Conservation (phyloP, 1,140 invertebrate species). For the Pseudobourletiella spinata region DNA sequence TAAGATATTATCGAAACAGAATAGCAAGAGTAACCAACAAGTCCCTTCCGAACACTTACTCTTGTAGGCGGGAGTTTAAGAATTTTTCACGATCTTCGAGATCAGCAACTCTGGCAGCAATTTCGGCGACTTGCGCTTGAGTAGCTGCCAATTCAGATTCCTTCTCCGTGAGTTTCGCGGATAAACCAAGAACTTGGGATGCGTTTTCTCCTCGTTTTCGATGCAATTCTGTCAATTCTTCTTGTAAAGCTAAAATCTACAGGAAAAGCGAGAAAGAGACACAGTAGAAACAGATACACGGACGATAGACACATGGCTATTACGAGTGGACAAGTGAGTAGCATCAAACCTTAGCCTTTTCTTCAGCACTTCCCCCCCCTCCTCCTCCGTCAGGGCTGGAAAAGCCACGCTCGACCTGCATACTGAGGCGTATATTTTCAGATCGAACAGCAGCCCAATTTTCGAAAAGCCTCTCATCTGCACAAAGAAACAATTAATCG, state of each 20-base stretch:
- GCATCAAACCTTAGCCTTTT: constrained; percentile 39
- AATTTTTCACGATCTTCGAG: constrained; percentile 30
- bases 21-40: not conserved
- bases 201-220: constrained; percentile 81
- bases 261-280: not conserved
- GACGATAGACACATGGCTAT: too few relatives aligned
- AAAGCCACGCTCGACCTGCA: constrained; percentile 58
- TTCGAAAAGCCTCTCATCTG: constrained; percentile 82
- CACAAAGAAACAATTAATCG: too few relatives aligned
- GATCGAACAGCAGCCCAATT: constrained; percentile 62
- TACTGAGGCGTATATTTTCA: constrained; percentile 72
- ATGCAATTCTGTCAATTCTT: constrained; percentile 84
- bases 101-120: constrained; percentile 27
- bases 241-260: constrained; percentile 61
- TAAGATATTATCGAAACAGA: not conserved
- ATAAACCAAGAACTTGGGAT: constrained; percentile 85
- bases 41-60: constrained; percentile 29
- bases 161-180: constrained; percentile 72
- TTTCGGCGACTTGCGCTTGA: constrained; percentile 15
- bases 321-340: too few relatives aligned
- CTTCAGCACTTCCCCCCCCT: constrained; percentile 43
- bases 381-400: constrained; percentile 49
- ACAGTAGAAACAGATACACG: constrained; percentile 31
- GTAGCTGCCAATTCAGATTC: constrained; percentile 51
- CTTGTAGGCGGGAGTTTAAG: constrained; percentile 21